A percentile compares a stretch with the other conserved stretches of the same genome.
phyloP scores from a whole-genome alignment of 2,797 vertebrate genomes.

The Aplochiton taeniatus region DNA sequence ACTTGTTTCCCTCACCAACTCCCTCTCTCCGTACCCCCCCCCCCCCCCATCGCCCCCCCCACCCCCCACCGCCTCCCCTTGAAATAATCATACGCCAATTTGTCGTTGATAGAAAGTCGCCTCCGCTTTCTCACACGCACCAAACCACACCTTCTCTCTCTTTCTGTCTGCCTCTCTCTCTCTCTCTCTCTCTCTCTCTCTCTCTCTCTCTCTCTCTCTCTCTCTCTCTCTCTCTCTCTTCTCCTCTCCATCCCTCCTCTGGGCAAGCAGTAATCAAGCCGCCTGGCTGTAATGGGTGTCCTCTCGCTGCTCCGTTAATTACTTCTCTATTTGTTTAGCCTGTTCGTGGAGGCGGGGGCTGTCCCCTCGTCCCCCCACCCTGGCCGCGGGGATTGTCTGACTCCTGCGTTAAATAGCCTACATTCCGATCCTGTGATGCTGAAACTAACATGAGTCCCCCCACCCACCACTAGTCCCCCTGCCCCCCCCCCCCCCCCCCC shows the following conservation, averaged over 20 bases:
- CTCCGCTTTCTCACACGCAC: background rate
- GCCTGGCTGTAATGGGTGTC: conserved; percentile 47
- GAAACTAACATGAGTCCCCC: conserved; percentile 71
- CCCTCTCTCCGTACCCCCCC: background rate
- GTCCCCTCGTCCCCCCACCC: conserved; percentile 46
- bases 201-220: background rate
- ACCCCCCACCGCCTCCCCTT: conserved; percentile 1
- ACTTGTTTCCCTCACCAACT: too few species aligned
- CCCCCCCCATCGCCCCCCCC: background rate
- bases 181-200: conserved; percentile 2
- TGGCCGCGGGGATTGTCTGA: conserved; percentile 76
- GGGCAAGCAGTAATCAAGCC: conserved; percentile 68
- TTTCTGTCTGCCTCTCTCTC: background rate
- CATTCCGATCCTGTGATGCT: conserved; percentile 83
- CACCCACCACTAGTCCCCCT: too few species aligned
- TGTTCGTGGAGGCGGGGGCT: conserved; percentile 66
- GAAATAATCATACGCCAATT: background rate
- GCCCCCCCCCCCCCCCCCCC: background rate
- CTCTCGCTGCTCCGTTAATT: conserved; percentile 78
- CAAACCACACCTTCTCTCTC: background rate
- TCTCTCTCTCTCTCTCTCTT: conserved; percentile 17
- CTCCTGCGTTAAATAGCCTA: conserved; percentile 76
- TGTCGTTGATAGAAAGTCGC: background rate
- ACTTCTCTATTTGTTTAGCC: conserved; percentile 84
- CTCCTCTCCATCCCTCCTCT: conserved; percentile 7